Base-by-base conservation (phyloP, 2,113 vertebrate species). In the Hiodon alosoides region DNA sequence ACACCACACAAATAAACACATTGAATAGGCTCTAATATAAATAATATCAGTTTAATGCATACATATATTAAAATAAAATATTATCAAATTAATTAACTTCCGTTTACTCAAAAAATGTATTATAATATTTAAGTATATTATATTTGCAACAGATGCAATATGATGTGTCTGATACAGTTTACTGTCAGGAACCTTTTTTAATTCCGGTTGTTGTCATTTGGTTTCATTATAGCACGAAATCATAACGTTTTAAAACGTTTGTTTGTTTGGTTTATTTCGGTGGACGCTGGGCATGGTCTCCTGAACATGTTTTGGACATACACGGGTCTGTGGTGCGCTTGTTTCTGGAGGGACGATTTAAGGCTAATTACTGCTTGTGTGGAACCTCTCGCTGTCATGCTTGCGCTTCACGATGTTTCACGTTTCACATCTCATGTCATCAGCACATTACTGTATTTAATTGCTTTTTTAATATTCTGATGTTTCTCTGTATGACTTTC, bases 391-490 rank as follows among this genome's bases (percentile, higher is more conserved):
- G 59, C 75, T 58, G 68, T 57, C 50, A 60, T 62, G 67, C 53
- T 64, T 50, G 67, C 55, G 76, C 70, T 72, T 61, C 76, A 31
- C 67, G 70, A 64, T 71, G 71, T 65, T 67, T 54, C 52, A 50
- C 55, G 64, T 77, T 77, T 77, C 69, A 73, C 76, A 70, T 73
- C 62, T 73, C 64, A 72, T 72, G n/a, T 72, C 70, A 77, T 77
- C 59, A 77, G 69, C 76, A 62, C 68, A 77, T 72, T 67, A 67
- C 70, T 72, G 62, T 66, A 72, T 77, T 72, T 77, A 77, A 77
- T 77, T 77, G 70, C 76, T 77, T 73, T 72, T 69, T 77, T 72
- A 50, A 71, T 71, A 71, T 71, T 76, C 68, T 71, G 54, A 55
- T 71, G 76, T 72, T 77, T 77, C 76, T 59, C 47, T 77, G 59